Evolutionary conservation across 2,113 vertebrate genomes (phyloP).

Genomic region (Myiagra hebetior): DNA sequence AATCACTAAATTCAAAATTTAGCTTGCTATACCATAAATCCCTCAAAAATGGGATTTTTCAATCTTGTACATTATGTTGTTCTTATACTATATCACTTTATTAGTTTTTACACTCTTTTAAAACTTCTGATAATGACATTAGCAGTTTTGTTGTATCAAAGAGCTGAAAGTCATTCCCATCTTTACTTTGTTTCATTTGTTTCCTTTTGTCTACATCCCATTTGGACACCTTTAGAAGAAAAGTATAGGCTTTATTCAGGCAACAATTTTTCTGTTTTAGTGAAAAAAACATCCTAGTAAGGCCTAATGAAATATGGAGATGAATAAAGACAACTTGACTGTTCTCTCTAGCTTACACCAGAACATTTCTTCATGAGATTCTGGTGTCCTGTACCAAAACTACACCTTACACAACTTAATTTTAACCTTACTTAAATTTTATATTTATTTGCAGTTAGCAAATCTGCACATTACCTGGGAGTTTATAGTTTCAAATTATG

Average conservation of each 20-base stretch:
- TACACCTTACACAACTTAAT: background rate
- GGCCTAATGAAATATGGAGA: background rate
- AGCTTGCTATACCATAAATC: background rate
- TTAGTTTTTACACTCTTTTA: background rate
- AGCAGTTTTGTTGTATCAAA: background rate
- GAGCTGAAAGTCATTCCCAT: background rate
- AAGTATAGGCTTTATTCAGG: background rate
- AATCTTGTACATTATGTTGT: background rate
- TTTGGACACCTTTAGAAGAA: background rate
- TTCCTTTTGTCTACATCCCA: background rate
- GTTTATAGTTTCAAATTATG: background rate
- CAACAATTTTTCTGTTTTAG: background rate
- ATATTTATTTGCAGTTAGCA: background rate
- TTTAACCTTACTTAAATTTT: background rate
- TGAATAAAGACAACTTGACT: background rate
- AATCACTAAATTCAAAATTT: slow-evolving; percentile 25
- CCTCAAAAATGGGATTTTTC: background rate
- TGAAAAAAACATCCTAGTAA: background rate
- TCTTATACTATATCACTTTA: background rate
- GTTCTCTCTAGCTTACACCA: background rate
- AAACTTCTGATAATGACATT: background rate
- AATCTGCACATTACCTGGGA: background rate
- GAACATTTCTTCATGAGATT: background rate
- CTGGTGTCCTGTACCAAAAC: background rate
- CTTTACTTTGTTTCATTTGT: background rate